phyloP scores from a whole-genome alignment of 2,797 vertebrate species.

The Cryptoblepharus egeriae region DNA sequence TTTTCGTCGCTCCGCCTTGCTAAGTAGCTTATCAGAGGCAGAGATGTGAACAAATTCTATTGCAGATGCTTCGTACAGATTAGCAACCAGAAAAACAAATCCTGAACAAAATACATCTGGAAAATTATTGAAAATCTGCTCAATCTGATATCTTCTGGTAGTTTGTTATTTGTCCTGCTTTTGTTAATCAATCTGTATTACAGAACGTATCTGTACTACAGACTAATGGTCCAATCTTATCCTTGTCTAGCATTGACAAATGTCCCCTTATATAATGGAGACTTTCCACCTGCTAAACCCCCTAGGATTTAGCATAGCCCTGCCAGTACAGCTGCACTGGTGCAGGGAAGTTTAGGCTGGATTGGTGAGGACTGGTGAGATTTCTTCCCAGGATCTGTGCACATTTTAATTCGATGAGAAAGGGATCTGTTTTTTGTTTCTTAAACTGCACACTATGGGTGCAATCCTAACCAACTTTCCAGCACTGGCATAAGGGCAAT shows the following conservation, averaged over 20 bases:
- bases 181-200: not conserved
- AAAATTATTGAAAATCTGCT: slow-evolving; percentile 23
- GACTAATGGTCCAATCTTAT: not conserved
- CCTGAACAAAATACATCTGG: not conserved
- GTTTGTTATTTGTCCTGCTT: not conserved
- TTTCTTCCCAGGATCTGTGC: not conserved
- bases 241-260: not conserved
- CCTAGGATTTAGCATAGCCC: too few species aligned
- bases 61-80: slow-evolving; percentile 13
- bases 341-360: not conserved
- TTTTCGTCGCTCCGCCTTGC: slow-evolving; percentile 8
- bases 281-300: too few species aligned
- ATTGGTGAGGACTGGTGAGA: too few species aligned
- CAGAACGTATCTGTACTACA: not conserved
- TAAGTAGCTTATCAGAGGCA: slow-evolving; percentile 16
- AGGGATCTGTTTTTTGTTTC: not conserved
- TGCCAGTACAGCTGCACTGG: too few species aligned
- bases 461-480: too few species aligned
- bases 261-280: not conserved
- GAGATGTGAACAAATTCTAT: slow-evolving; percentile 50
- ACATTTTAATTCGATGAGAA: not conserved
- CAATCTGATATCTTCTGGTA: slow-evolving; percentile 38
- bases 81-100: slow-evolving; percentile 22
- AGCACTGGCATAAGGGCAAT: too few species aligned
- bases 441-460: too few species aligned